Percentiles rank a stretch among this genome's conserved stretches.
phyloP scores from a whole-genome alignment of 2,113 vertebrate genomes.

The Tretioscincus oriximinensis region DNA sequence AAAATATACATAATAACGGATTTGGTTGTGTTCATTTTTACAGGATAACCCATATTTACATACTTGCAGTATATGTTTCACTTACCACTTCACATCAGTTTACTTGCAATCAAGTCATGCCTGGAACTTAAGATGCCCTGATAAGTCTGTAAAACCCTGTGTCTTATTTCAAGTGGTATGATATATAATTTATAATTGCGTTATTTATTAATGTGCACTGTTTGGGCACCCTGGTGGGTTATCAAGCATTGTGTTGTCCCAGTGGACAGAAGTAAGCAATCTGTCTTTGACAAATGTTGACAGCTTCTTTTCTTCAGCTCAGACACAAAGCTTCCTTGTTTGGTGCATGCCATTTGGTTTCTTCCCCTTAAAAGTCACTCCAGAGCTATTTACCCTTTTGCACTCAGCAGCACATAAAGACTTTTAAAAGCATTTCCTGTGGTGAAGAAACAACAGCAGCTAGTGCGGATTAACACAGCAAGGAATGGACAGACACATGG shows the following conservation, averaged over 20 bases:
- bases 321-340: conserved; percentile 30
- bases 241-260: background rate
- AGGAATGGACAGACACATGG: conserved; percentile 27
- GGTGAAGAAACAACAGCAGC: conserved; percentile 48
- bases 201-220: conserved; percentile 3
- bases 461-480: conserved; percentile 42
- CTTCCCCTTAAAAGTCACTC: conserved; percentile 33
- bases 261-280: conserved; percentile 11
- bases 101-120: background rate
- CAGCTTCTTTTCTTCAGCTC: background rate
- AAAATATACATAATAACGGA: no score
- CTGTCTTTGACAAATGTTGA: conserved; percentile 18
- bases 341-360: conserved; percentile 25
- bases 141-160: background rate
- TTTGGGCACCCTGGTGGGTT: background rate
- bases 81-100: background rate
- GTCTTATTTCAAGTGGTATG: background rate
- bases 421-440: conserved; percentile 45
- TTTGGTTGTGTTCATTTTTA: no score
- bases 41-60: background rate
- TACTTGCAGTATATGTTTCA: background rate
- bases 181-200: conserved; percentile 7
- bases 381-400: conserved; percentile 52
- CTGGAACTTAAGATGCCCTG: background rate
- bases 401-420: conserved; percentile 49